Percentiles rank a stretch among this genome's conserved stretches.
Conservation (phyloP, 1,140 invertebrate species). For the Trachymyrmex septentrionalis region DNA sequence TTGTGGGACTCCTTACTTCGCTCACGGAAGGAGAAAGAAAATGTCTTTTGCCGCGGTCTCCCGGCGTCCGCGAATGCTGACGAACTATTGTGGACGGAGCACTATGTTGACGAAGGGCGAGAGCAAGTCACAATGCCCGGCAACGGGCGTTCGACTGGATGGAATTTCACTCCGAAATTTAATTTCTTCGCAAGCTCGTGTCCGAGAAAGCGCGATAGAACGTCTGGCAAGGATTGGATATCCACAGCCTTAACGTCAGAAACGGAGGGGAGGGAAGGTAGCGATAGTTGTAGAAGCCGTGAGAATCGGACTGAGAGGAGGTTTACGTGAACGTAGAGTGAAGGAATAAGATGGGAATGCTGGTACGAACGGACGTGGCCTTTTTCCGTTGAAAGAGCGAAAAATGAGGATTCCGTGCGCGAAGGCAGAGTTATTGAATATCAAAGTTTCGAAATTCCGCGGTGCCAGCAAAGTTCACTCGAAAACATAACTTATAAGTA, state of each 20-base stretch:
- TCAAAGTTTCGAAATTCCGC: slow-evolving; percentile 82
- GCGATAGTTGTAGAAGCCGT: slow-evolving; percentile 26
- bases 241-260: slow-evolving; percentile 30
- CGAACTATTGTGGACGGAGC: slow-evolving; percentile 76
- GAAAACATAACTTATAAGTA: slow-evolving; percentile 83
- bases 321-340: slow-evolving; percentile 17
- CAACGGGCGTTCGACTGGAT: slow-evolving; percentile 63
- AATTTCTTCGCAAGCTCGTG: slow-evolving; percentile 73
- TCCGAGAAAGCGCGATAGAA: slow-evolving; percentile 65
- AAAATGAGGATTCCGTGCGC: slow-evolving; percentile 72
- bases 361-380: slow-evolving; percentile 47
- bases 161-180: slow-evolving; percentile 77
- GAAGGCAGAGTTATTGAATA: slow-evolving; percentile 80
- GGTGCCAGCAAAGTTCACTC: slow-evolving; percentile 81
- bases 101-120: slow-evolving; percentile 44
- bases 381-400: slow-evolving; percentile 73
- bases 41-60: slow-evolving; percentile 57
- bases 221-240: slow-evolving; percentile 67
- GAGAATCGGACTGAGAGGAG: slow-evolving; percentile 47
- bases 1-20: slow-evolving; percentile 47
- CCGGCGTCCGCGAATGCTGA: slow-evolving; percentile 61
- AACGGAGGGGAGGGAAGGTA: not conserved
- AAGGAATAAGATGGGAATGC: slow-evolving; percentile 20
- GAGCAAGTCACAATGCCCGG: slow-evolving; percentile 55
- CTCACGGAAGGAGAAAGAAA: slow-evolving; percentile 36